Base-by-base conservation (phyloP, 2,888 invertebrate species). In the Parnassius mnemosyne region DNA sequence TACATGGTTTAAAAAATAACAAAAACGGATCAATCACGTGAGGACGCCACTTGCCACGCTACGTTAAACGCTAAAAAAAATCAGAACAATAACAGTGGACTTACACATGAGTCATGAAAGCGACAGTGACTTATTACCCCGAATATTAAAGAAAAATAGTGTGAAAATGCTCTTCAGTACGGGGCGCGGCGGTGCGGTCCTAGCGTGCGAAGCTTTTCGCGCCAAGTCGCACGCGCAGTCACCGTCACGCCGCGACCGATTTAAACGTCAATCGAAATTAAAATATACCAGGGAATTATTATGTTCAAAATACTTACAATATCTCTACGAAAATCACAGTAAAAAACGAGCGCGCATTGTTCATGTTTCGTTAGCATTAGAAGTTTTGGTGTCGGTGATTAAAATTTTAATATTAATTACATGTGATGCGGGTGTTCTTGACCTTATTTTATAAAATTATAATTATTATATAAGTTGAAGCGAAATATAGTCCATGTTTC, bases 201-300 rank as follows among this genome's bases (percentile, higher is more conserved):
- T 78, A 80, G 78, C 73, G 42, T 79, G 69, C 60, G 76, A 71
- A 76, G 79, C 71, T 72, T 76, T 72, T 78, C 76, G 73, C 80
- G 82, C 78, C 79, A 75, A 76, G 77, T 71, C 83, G 80, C 81
- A 74, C 80, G 84, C 88, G 87, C 87, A 86, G 85, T 87, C 75
- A 74, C 73, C 78, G 73, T 75, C 76, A 77, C 84, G 84, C 84
- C 72, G 74, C 84, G 82, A 75, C 83, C 81, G 82, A 84, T 85
- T 83, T 83, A 84, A 87, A 85, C 88, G 89, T 85, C 80, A 80
- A 84, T 84, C 75, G 77, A 84, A 81, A 78, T 82, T 81, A 79
- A 83, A 85, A 79, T 78, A 79, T 76, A 81, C 74, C 77, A 74
- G 74, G 76, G 81, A 83, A 85, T 77, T 83, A 75, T 78, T 83